A percentile compares a stretch with the other conserved stretches of the same genome.
These are phyloP conservation scores for Ametastegia equiseti DNA, from an alignment of 2,888 invertebrate species.

Conservation along the genomic window DNA sequence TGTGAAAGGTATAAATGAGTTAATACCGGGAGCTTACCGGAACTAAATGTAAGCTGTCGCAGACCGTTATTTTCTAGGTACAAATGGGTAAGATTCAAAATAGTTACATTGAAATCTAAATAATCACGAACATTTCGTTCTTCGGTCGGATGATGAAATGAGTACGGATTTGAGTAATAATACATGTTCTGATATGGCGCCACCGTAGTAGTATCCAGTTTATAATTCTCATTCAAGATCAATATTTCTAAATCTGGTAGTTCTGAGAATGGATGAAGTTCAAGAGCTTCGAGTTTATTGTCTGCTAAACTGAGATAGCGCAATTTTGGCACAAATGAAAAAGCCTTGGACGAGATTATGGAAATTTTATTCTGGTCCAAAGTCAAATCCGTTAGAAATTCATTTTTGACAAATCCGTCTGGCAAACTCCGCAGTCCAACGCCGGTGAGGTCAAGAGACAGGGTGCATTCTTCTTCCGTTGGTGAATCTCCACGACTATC, in stretches of 20 bases:
- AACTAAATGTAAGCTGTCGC: conserved; percentile 57
- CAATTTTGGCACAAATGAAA: conserved; percentile 61
- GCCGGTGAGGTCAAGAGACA: background rate
- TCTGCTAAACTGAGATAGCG: conserved; percentile 64
- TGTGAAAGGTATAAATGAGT: conserved; percentile 66
- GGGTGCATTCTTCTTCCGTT: background rate
- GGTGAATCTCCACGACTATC: background rate
- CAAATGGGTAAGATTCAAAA: conserved; percentile 61
- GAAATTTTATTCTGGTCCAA: conserved; percentile 62
- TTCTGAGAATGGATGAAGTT: conserved; percentile 55
- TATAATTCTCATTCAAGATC: conserved; percentile 21
- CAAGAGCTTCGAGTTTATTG: conserved; percentile 61
- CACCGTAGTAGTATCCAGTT: background rate
- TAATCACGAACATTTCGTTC: background rate
- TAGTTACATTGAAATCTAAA: conserved; percentile 32
- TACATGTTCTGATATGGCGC: background rate
- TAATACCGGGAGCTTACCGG: conserved; percentile 60
- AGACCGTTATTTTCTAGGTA: conserved; percentile 63
- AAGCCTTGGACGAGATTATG: conserved; percentile 58
- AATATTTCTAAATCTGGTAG: background rate
- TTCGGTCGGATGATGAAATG: too few species aligned
- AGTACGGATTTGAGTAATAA: background rate
- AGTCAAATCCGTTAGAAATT: conserved; percentile 61
- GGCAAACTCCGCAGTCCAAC: conserved; percentile 42
- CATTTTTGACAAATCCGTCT: conserved; percentile 61